Conservation (phyloP, 2,888 invertebrate species). For the Hemistola chrysoprasaria region DNA sequence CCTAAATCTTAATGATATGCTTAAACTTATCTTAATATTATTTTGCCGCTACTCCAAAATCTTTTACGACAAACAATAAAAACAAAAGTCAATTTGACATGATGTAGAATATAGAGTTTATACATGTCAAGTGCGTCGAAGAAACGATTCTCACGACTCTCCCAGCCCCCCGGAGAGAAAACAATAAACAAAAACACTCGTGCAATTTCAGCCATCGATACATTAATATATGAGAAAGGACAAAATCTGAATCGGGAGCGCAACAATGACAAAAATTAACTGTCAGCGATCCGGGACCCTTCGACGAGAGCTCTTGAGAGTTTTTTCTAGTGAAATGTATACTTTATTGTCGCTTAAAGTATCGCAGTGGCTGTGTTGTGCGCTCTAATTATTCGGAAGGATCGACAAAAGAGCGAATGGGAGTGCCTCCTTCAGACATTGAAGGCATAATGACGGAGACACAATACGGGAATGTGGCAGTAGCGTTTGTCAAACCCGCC, state of each 20-base stretch:
- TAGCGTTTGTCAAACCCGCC: conserved; percentile 68
- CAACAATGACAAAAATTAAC: conserved; percentile 76
- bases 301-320: conserved; percentile 51
- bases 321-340: conserved; percentile 71
- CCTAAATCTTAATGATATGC: conserved; percentile 5
- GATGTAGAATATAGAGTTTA: conserved; percentile 37
- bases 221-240: conserved; percentile 55
- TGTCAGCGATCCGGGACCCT: conserved; percentile 56
- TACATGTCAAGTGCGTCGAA: conserved; percentile 39
- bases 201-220: conserved; percentile 46
- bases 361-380: conserved; percentile 51
- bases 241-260: conserved; percentile 44
- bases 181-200: conserved; percentile 52
- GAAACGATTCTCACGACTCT: conserved; percentile 71
- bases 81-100: conserved; percentile 30
- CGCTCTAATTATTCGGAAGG: conserved; percentile 78
- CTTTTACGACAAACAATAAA: conserved; percentile 12
- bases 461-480: conserved; percentile 62
- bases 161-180: conserved; percentile 52
- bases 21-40: conserved; percentile 6
- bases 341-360: conserved; percentile 63
- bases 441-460: conserved; percentile 62
- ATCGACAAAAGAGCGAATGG: conserved; percentile 70
- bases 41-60: conserved; percentile 6
- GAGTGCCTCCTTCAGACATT: conserved; percentile 64